Percentiles rank a stretch among this genome's conserved stretches.
These are phyloP conservation scores for Pyrocoelia pectoralis DNA, from an alignment of 2,888 invertebrate species.

Conservation along the genomic window DNA sequence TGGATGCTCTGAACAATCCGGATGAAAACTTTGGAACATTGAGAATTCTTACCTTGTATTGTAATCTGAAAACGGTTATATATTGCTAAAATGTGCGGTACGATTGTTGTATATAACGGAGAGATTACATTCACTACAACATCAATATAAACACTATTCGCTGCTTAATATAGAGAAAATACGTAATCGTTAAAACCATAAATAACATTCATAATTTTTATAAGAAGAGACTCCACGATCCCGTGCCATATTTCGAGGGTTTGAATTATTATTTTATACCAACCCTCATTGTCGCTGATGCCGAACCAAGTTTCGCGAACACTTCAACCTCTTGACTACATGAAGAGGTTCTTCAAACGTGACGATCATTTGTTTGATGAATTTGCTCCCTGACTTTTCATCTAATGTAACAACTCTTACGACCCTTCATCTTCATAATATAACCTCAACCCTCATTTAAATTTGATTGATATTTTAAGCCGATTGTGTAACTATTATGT, in stretches of 20 bases:
- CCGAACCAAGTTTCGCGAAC: slow-evolving; percentile 47
- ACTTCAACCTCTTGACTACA: slow-evolving; percentile 52
- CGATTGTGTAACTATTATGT: not conserved
- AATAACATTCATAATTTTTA: too few relatives aligned
- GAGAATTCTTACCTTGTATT: slow-evolving; percentile 26
- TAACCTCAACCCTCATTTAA: slow-evolving; percentile 4
- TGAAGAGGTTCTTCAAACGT: slow-evolving; percentile 55
- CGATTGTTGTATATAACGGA: too few relatives aligned
- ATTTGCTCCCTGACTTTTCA: slow-evolving; percentile 50
- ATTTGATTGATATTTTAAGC: slow-evolving; percentile 10
- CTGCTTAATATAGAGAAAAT: too few relatives aligned
- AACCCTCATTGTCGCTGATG: slow-evolving; percentile 44
- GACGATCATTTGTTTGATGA: slow-evolving; percentile 57
- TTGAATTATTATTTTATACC: slow-evolving; percentile 46
- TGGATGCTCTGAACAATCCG: slow-evolving; percentile 41
- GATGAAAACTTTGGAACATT: slow-evolving; percentile 39
- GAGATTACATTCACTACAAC: too few relatives aligned
- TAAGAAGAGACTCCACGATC: not conserved
- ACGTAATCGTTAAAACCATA: too few relatives aligned
- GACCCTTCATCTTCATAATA: slow-evolving; percentile 24
- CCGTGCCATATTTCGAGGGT: slow-evolving; percentile 7
- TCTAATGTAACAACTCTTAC: slow-evolving; percentile 35
- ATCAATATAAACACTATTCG: too few relatives aligned
- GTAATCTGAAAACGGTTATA: slow-evolving; percentile 20
- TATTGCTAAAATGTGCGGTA: not conserved